Evolutionary conservation across 2,888 invertebrate species (phyloP).

Genomic region (Pseudanteris insignis): DNA sequence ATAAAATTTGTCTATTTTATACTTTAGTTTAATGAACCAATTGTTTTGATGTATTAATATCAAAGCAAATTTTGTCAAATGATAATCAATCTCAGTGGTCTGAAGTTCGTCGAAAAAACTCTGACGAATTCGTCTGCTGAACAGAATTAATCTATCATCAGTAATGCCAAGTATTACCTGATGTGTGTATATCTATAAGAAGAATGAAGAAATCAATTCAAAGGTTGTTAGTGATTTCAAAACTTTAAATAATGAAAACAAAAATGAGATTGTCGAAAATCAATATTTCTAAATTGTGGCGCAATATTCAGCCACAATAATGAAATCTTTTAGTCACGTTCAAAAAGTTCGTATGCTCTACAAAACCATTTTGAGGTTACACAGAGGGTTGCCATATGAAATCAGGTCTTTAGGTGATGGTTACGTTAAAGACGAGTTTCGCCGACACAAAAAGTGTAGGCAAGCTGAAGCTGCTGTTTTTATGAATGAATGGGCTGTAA

Average conservation of each 20-base stretch:
- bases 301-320: too few species aligned
- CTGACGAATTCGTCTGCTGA: not conserved
- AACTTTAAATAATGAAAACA: not conserved
- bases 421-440: slow-evolving; percentile 86
- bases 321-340: slow-evolving; percentile 68
- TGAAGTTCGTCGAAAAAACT: too few species aligned
- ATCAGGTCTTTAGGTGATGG: slow-evolving; percentile 77
- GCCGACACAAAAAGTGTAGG: slow-evolving; percentile 80
- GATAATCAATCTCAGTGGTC: too few species aligned
- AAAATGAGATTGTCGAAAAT: slow-evolving; percentile 7
- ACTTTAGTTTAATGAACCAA: too few species aligned
- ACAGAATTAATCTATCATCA: not conserved
- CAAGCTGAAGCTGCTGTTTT: slow-evolving; percentile 78
- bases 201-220: not conserved
- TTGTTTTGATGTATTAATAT: too few species aligned
- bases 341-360: slow-evolving; percentile 77
- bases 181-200: not conserved
- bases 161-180: not conserved
- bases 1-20: too few species aligned
- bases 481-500: slow-evolving; percentile 89
- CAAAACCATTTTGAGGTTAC: slow-evolving; percentile 81
- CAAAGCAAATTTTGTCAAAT: too few species aligned
- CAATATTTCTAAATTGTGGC: too few species aligned
- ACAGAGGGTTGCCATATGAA: slow-evolving; percentile 79
- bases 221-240: not conserved